A percentile compares a stretch with the other conserved stretches of the same genome.
These are phyloP conservation scores for Tragelaphus strepsiceros DNA, from an alignment of 2,113 vertebrate genomes.

Conservation along the genomic window DNA sequence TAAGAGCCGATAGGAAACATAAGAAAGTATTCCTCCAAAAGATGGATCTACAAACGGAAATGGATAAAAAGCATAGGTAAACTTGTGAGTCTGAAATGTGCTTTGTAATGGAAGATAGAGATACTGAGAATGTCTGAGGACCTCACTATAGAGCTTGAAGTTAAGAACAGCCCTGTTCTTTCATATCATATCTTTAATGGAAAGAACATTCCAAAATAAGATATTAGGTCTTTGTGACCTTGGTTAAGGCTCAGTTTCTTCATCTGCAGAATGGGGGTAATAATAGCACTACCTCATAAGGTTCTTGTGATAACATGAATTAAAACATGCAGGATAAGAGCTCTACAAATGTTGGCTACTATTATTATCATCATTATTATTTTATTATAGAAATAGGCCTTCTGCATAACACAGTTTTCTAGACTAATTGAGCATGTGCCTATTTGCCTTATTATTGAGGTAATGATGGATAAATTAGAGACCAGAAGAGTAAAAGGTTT, in stretches of 20 bases:
- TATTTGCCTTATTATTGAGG: conserved; percentile 27
- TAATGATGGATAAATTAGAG: conserved; percentile 50
- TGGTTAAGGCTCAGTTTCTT: conserved; percentile 32
- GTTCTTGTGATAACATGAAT: conserved; percentile 1
- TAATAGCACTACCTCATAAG: neutral
- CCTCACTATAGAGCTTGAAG: neutral
- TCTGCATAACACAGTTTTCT: conserved; percentile 7
- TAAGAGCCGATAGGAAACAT: neutral
- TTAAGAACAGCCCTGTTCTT: neutral
- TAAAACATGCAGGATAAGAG: neutral
- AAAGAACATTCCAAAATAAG: neutral
- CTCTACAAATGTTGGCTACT: neutral
- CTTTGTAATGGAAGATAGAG: neutral
- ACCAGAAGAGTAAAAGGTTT: conserved; percentile 46
- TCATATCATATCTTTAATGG: neutral
- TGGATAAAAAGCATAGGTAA: neutral
- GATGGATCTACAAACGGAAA: neutral
- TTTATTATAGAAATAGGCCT: neutral
- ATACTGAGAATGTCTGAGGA: neutral
- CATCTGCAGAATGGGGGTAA: neutral
- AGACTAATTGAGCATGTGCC: conserved; percentile 13
- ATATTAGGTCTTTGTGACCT: neutral
- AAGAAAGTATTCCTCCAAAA: neutral
- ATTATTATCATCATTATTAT: neutral
- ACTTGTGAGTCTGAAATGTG: neutral